phyloP scores from a whole-genome alignment of 2,797 vertebrate genomes.

The Bradypodion ventrale region DNA sequence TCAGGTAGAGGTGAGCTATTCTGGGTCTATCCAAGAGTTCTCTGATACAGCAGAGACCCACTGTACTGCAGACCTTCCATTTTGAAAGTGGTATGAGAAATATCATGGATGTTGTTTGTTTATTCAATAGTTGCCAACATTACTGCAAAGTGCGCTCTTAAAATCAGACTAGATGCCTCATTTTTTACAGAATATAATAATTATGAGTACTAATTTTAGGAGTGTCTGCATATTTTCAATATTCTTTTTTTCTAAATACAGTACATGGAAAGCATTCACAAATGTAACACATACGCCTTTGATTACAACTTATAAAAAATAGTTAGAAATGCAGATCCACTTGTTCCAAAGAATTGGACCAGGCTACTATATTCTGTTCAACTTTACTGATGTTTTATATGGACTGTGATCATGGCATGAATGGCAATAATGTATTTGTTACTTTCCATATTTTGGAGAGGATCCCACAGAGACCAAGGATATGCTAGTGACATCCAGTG shows the following conservation, averaged over 20 bases:
- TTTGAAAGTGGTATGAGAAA: neutral
- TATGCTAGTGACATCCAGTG: conserved; percentile 50
- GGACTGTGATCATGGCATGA: neutral
- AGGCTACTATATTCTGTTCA: neutral
- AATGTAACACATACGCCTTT: neutral
- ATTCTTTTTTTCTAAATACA: neutral
- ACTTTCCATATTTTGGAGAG: neutral
- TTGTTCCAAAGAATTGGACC: neutral
- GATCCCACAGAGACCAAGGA: neutral
- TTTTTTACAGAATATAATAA: neutral
- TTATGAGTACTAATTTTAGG: neutral
- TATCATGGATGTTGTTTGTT: neutral
- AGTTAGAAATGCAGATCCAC: neutral
- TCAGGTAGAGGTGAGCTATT: neutral
- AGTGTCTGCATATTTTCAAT: neutral
- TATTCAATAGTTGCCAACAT: neutral
- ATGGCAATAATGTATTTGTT: neutral
- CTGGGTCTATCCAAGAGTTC: neutral
- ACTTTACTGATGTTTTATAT: neutral
- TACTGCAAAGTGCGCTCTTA: neutral
- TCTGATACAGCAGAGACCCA: neutral
- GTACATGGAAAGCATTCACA: neutral
- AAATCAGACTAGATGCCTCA: neutral
- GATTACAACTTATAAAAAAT: neutral
- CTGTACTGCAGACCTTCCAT: neutral